Evolutionary conservation across 2,113 vertebrate genomes (phyloP).

Genomic region (Oxyura jamaicensis): DNA sequence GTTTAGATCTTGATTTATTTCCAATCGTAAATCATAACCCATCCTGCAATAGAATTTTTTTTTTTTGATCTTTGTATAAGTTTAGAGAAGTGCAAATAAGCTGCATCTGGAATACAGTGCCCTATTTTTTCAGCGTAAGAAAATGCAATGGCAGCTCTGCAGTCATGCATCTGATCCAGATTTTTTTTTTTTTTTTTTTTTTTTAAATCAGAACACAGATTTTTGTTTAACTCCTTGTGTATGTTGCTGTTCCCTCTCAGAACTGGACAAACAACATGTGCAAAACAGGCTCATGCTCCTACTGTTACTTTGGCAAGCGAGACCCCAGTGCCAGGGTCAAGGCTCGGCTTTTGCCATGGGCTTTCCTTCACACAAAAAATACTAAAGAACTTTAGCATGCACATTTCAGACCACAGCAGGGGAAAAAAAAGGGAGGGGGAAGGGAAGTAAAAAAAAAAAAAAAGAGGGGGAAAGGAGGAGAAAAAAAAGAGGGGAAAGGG

Average conservation of each 20-base stretch:
- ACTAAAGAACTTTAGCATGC: fast-evolving
- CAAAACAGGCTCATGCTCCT: fast-evolving
- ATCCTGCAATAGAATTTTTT: background rate
- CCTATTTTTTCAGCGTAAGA: slow-evolving; percentile 42
- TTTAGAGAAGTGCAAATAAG: background rate
- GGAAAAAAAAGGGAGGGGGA: no score
- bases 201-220: background rate
- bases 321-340: background rate
- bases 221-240: slow-evolving; percentile 34
- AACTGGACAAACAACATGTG: background rate
- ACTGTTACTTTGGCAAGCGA: fast-evolving
- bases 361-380: fast-evolving
- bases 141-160: slow-evolving; percentile 28
- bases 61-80: background rate
- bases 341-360: background rate
- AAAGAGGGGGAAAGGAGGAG: no score
- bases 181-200: background rate
- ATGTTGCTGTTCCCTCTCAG: background rate
- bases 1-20: background rate
- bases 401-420: background rate
- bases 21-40: background rate
- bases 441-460: no score
- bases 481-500: background rate
- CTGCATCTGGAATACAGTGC: background rate
- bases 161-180: slow-evolving; percentile 30